Evolutionary conservation across 2,888 invertebrate species (phyloP), one percentile per base, ranked within the genome.

Genomic region (Eudemis profundana): DNA sequence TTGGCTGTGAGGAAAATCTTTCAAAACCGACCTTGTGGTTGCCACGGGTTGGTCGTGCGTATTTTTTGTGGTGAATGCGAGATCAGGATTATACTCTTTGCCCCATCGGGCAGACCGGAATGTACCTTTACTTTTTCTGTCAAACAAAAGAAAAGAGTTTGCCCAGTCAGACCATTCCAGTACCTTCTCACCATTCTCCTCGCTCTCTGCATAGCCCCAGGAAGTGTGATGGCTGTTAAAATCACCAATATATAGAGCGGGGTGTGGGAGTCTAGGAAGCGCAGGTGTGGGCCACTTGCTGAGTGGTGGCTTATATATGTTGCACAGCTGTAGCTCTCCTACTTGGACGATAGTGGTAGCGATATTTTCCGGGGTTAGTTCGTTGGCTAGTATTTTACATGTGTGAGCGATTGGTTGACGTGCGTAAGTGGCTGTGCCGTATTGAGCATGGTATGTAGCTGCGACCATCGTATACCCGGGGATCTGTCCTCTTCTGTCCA

Each of bases 401-500:
- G 42, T 42, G 8, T 42, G 42, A 17, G 19, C 19, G 10, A 44
- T 44, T 7, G 44, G 10, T 17, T 44, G 8, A 8, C 19, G 44
- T 19, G 8, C 44, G 12, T 44, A 44, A 3, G 3, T 12, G 2
- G 44, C 44, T 10, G 44, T 44, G 8, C 44, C 44, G 8, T 44
- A 44, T 10, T 44, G 17, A 8, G 44, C 44, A 12, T 44, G 44
- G 44, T 44, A 44, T 1, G 44, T 44, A 10, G 44, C 44, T 8
- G 21, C 44, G 7, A 44, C 19, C 19, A 44, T 17, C 5, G 3
- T 10, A 17, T 44, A 44, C 3, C 44, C 44, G 8, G 19, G 7
- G 19, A 44, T 17, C 0, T 44, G 19, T 17, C 44, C 44, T 3
- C 44, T 42, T 15, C 42, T n/a, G 14, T 7, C 14, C 15, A 42